Percentiles rank a stretch among this genome's conserved stretches.
phyloP scores from a whole-genome alignment of 2,888 invertebrate genomes.

The Philaethria dido region DNA sequence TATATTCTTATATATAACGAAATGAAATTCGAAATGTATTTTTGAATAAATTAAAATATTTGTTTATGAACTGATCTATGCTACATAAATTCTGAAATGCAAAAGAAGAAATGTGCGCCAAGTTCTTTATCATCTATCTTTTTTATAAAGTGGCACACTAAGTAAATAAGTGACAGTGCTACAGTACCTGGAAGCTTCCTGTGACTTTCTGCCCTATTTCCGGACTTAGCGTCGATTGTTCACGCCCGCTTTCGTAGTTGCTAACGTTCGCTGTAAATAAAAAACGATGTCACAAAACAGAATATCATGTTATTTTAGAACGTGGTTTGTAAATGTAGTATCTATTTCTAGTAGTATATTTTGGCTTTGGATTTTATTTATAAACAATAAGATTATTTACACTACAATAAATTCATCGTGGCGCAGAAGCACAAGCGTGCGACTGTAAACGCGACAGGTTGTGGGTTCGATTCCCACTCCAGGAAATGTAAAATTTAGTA shows the following conservation, averaged over 20 bases:
- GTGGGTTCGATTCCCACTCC: too few relatives aligned
- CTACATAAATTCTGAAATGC: background rate
- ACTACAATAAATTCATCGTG: too few relatives aligned
- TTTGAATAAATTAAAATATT: too few relatives aligned
- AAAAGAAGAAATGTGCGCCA: background rate
- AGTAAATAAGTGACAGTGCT: conserved; percentile 29
- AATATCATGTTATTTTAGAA: conserved; percentile 18
- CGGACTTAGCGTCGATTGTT: conserved; percentile 66
- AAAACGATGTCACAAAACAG: conserved; percentile 46
- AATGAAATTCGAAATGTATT: too few relatives aligned
- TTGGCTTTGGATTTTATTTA: background rate
- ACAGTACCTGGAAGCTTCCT: conserved; percentile 70
- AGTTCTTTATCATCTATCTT: background rate
- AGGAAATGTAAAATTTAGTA: too few relatives aligned
- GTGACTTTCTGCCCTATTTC: conserved; percentile 60
- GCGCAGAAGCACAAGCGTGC: too few relatives aligned
- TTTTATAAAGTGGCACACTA: background rate
- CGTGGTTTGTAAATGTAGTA: background rate
- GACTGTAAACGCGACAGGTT: too few relatives aligned
- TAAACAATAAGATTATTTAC: background rate
- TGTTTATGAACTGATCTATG: too few relatives aligned
- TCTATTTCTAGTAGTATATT: too few relatives aligned
- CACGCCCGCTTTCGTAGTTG: conserved; percentile 72
- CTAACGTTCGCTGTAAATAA: conserved; percentile 73
- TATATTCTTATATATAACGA: too few relatives aligned